A percentile compares a stretch with the other conserved stretches of the same genome.
Evolutionary conservation across 2,888 invertebrate species (phyloP).

Genomic region (Amphipyra berbera): DNA sequence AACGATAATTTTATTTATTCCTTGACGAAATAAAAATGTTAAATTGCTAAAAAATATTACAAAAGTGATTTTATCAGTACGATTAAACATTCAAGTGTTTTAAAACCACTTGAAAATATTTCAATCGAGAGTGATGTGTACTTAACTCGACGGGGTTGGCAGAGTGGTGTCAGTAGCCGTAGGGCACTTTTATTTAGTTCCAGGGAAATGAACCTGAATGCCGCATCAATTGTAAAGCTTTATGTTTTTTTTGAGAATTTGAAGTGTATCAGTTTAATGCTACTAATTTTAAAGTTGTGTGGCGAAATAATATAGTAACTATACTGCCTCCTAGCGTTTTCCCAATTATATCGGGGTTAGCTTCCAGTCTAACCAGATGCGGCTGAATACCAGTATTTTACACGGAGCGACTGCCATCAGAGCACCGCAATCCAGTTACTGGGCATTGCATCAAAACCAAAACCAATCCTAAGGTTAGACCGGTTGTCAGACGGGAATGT

Average conservation of each 20-base stretch:
- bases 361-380: too few relatives aligned
- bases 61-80: slow-evolving; percentile 1
- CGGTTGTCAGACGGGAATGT: too few relatives aligned
- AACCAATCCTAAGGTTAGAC: too few relatives aligned
- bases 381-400: too few relatives aligned
- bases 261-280: slow-evolving; percentile 6
- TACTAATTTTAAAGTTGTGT: not conserved
- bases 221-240: slow-evolving; percentile 30
- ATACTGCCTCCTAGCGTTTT: too few relatives aligned
- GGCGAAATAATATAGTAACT: not conserved
- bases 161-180: slow-evolving; percentile 72
- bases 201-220: slow-evolving; percentile 45
- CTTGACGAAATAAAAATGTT: not conserved
- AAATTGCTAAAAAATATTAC: not conserved
- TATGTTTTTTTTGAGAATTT: slow-evolving; percentile 1
- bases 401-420: too few relatives aligned
- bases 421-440: too few relatives aligned
- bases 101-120: slow-evolving; percentile 64
- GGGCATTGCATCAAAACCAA: too few relatives aligned
- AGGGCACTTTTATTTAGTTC: slow-evolving; percentile 63
- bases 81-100: slow-evolving; percentile 60
- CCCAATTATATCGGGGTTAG: too few relatives aligned
- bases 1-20: too few relatives aligned
- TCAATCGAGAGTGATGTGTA: slow-evolving; percentile 53
- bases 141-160: slow-evolving; percentile 59